Conservation (phyloP, 2,113 vertebrate species). For the human region DNA sequence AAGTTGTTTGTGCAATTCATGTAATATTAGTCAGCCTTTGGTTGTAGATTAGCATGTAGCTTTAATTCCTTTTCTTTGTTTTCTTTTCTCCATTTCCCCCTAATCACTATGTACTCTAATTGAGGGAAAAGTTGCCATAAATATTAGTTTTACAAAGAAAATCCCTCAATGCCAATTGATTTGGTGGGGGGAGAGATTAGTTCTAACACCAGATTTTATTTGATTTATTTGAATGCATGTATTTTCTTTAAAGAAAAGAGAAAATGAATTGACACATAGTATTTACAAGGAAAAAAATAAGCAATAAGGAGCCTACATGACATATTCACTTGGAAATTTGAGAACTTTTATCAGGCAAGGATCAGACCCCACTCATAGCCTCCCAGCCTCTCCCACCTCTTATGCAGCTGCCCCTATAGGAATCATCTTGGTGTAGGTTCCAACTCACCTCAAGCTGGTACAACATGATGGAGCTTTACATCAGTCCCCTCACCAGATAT, state of each 20-base stretch:
- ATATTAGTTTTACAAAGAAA: background rate
- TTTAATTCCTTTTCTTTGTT: background rate
- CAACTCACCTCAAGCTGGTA: background rate
- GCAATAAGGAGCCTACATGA: background rate
- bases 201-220: background rate
- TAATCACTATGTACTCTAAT: background rate
- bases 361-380: background rate
- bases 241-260: background rate
- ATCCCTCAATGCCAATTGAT: background rate
- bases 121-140: background rate
- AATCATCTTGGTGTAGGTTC: background rate
- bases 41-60: background rate
- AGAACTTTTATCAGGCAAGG: background rate
- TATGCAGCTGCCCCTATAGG: background rate
- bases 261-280: background rate
- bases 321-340: background rate
- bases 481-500: background rate
- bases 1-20: background rate
- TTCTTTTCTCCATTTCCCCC: background rate
- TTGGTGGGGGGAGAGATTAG: background rate
- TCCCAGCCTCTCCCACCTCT: background rate
- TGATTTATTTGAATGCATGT: background rate
- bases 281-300: background rate
- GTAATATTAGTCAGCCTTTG: background rate
- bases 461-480: background rate